A percentile compares a stretch with the other conserved stretches of the same genome.
phyloP scores from a whole-genome alignment of 2,113 vertebrate species.

The Struthio camelus region DNA sequence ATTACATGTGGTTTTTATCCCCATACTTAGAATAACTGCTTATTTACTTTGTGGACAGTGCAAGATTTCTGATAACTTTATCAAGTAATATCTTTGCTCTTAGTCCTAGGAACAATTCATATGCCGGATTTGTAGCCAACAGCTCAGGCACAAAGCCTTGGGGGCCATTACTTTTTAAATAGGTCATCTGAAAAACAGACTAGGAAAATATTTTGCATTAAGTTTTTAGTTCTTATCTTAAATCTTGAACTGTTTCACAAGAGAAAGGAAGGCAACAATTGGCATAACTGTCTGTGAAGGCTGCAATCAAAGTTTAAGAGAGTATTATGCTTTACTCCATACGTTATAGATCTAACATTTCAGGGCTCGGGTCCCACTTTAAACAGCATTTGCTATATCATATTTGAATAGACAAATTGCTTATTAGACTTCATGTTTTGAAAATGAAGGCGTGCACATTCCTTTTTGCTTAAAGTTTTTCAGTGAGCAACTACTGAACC shows the following conservation, averaged over 20 bases:
- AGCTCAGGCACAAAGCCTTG: not conserved
- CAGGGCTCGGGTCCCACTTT: not conserved
- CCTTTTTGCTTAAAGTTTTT: not conserved
- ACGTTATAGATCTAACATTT: not conserved
- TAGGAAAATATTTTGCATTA: not conserved
- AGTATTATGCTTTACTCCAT: not conserved
- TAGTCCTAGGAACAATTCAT: not conserved
- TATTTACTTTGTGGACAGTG: not conserved
- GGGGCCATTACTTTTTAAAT: not conserved
- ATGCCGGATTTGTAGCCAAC: not conserved
- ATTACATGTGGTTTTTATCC: not conserved
- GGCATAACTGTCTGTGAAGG: not conserved
- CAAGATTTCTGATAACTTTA: not conserved
- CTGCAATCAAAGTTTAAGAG: not conserved
- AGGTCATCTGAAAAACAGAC: not conserved
- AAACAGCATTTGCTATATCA: not conserved
- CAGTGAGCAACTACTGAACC: not conserved
- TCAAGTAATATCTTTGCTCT: not conserved
- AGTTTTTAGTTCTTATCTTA: not conserved
- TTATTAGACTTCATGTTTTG: not conserved
- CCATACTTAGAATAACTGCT: not conserved
- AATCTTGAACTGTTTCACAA: not conserved
- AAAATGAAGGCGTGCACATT: not conserved
- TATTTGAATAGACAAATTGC: not conserved
- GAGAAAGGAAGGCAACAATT: not conserved